Conservation (phyloP, 2,888 invertebrate species). For the Noctua pronuba region DNA sequence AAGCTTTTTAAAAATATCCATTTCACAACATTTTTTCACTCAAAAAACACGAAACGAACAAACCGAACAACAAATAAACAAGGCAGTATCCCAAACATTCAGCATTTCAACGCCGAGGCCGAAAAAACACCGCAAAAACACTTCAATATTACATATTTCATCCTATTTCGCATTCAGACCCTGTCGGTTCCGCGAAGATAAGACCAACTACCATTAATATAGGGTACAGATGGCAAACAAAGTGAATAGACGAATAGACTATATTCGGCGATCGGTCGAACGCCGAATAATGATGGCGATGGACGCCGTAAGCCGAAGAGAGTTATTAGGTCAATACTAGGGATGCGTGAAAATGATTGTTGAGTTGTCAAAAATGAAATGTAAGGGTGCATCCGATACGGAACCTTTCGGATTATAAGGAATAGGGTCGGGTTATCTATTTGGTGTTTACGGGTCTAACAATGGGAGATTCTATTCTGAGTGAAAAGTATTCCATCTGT, state of each 20-base stretch:
- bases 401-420: slow-evolving; percentile 43
- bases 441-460: slow-evolving; percentile 31
- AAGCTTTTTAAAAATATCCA: slow-evolving; percentile 58
- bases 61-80: slow-evolving; percentile 61
- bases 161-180: slow-evolving; percentile 73
- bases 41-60: slow-evolving; percentile 47
- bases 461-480: slow-evolving; percentile 28
- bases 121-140: slow-evolving; percentile 61
- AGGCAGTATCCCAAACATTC: slow-evolving; percentile 55
- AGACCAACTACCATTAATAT: slow-evolving; percentile 77
- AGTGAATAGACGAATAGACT: slow-evolving; percentile 74
- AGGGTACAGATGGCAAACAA: slow-evolving; percentile 72
- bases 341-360: slow-evolving; percentile 71
- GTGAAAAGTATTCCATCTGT: slow-evolving; percentile 7
- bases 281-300: slow-evolving; percentile 55
- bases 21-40: slow-evolving; percentile 45
- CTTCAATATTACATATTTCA: slow-evolving; percentile 67
- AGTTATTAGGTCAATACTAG: slow-evolving; percentile 71
- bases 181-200: slow-evolving; percentile 72
- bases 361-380: slow-evolving; percentile 62
- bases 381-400: slow-evolving; percentile 50
- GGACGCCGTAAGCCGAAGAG: slow-evolving; percentile 56
- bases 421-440: slow-evolving; percentile 42
- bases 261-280: slow-evolving; percentile 73
- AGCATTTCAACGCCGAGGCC: slow-evolving; percentile 55